Evolutionary conservation across 1,140 invertebrate species (phyloP).

Genomic region (Orius insidiosus): DNA sequence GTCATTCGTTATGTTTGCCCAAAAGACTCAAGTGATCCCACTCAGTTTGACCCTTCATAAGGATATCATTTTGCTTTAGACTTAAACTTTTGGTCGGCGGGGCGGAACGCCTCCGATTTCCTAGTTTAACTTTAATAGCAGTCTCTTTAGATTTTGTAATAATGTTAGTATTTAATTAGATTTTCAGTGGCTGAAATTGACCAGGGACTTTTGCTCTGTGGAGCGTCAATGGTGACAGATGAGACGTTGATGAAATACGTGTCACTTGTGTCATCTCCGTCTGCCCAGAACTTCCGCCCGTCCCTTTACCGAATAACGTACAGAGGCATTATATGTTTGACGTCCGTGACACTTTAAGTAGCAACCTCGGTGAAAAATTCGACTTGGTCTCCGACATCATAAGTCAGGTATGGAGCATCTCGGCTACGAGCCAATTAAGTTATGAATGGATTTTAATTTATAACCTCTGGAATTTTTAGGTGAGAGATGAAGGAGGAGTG

Average conservation of each 20-base stretch:
- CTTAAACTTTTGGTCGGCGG: too few relatives aligned
- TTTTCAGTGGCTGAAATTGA: constrained; percentile 28
- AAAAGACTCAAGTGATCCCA: too few relatives aligned
- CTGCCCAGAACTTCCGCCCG: constrained; percentile 63
- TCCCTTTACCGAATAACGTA: constrained; percentile 37
- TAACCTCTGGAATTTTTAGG: constrained; percentile 25
- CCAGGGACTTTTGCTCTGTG: constrained; percentile 39
- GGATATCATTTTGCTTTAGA: too few relatives aligned
- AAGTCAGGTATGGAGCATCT: constrained; percentile 32
- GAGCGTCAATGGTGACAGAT: constrained; percentile 34
- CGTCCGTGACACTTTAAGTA: constrained; percentile 47
- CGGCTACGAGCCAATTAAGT: too few relatives aligned
- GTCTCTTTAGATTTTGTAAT: too few relatives aligned
- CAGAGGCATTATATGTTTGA: constrained; percentile 44
- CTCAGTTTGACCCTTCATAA: too few relatives aligned
- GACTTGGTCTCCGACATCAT: constrained; percentile 58
- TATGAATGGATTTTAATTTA: too few relatives aligned
- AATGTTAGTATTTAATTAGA: constrained; percentile 5
- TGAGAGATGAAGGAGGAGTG: constrained; percentile 43
- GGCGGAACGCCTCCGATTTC: too few relatives aligned
- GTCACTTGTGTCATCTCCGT: constrained; percentile 61
- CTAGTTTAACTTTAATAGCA: too few relatives aligned
- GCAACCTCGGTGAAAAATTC: constrained; percentile 51
- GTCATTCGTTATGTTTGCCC: too few relatives aligned
- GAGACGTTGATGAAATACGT: constrained; percentile 30